Evolutionary conservation across 2,888 invertebrate species (phyloP), one percentile per base, ranked within the genome.

Genomic region (Thymelicus lineola): DNA sequence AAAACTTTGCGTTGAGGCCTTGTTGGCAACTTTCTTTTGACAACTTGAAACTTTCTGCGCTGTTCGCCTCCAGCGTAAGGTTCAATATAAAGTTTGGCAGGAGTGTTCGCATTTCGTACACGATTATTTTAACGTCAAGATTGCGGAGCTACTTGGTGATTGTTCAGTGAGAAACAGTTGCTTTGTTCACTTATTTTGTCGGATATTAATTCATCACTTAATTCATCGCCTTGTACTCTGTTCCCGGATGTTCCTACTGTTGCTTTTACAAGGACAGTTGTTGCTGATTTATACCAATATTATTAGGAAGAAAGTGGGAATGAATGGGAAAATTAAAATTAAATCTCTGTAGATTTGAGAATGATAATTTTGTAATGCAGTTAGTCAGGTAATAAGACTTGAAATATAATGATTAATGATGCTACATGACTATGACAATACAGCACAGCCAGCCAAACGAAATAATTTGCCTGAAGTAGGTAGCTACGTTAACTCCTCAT

Each of bases 21-120:
- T 81, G 82, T 81, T 76, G 76, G 79, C 78, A 85, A 86, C 79
- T 84, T 84, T 84, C 77, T 84, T 82, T 80, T 80, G 80, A 82
- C 80, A 84, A 82, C 80, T 82, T 80, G 46, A 66, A 42, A 70
- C 59, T 68, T 66, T 68, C 42, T 15, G 67, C 14, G 62, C 62
- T 68, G 61, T 68, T 61, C 61, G 62, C 57, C 62, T 62, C 38
- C 62, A 62, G 61, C 61, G 55, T 45, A 55, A 48, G 64, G 55
- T 64, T 55, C 55, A 55, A 62, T 48, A 57, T 53, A 62, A 68
- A 62, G 46, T 68, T 68, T 68, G 28, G 28, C 38, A 55, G 61
- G 57, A 68, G 46, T 45, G 55, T 61, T 57, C 42, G 55, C 55
- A 14, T 61, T 35, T 57, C 58, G 50, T 68, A 45, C 46, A 66